phyloP scores from a whole-genome alignment of 2,888 invertebrate species.

The Zaprionus bogoriensis region DNA sequence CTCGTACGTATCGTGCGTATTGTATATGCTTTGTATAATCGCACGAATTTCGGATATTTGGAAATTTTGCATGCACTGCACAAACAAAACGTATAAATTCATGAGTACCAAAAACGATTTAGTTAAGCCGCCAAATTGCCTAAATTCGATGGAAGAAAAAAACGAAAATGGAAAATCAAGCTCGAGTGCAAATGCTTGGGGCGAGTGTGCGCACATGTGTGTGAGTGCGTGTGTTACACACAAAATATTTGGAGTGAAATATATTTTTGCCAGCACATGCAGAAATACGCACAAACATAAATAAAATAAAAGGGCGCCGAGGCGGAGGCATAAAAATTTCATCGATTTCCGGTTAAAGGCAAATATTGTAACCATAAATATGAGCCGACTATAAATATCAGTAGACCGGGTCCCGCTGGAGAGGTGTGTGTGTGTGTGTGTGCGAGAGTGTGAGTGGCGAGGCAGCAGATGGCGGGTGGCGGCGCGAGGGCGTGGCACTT shows the following conservation, averaged over 20 bases:
- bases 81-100: conserved; percentile 77
- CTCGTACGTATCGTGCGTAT: conserved; percentile 14
- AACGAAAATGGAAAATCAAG: conserved; percentile 59
- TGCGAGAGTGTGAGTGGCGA: conserved; percentile 4
- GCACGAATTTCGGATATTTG: conserved; percentile 8
- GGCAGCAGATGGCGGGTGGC: neutral
- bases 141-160: conserved; percentile 55
- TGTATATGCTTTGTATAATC: conserved; percentile 20
- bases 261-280: conserved; percentile 50
- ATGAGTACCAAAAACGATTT: conserved; percentile 69
- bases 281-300: conserved; percentile 53
- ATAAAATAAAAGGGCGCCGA: conserved; percentile 66
- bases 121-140: conserved; percentile 76
- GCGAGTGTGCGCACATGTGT: conserved; percentile 6
- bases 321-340: conserved; percentile 72
- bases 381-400: conserved; percentile 75
- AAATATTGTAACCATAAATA: conserved; percentile 77
- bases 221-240: conserved; percentile 10
- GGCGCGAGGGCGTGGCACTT: conserved; percentile 59
- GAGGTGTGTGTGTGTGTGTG: conserved; percentile 25
- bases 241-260: conserved; percentile 29
- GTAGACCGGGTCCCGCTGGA: conserved; percentile 2
- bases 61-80: conserved; percentile 72
- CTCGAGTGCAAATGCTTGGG: conserved; percentile 58
- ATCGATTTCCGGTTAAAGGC: conserved; percentile 78